Evolutionary conservation across 2,797 vertebrate species (phyloP).

Genomic region (Scolopax bukidnonensis): DNA sequence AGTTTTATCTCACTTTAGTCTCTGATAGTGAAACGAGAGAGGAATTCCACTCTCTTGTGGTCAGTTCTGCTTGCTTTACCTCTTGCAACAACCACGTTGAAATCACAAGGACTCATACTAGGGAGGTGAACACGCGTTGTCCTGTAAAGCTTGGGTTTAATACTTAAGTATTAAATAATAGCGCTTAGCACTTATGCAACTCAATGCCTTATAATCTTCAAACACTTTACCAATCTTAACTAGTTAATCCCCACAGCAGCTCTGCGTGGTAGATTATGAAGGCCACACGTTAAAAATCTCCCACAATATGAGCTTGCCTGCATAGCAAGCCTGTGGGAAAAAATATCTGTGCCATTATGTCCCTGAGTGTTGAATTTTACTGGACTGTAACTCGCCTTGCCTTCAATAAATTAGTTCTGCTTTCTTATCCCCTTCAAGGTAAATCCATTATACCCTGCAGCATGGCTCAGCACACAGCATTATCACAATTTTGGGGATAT

Average conservation of each 20-base stretch:
- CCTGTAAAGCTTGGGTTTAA: neutral
- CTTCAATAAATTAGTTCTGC: neutral
- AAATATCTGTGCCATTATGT: neutral
- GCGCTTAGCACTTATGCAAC: conserved; percentile 60
- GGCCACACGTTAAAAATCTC: neutral
- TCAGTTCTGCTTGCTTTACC: neutral
- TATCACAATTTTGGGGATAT: neutral
- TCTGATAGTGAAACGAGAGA: neutral
- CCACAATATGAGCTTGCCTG: neutral
- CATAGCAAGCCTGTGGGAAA: neutral
- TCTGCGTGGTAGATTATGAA: neutral
- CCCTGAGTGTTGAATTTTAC: neutral
- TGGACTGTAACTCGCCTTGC: neutral
- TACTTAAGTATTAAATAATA: conserved; percentile 53
- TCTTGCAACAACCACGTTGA: neutral
- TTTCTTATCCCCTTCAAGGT: neutral
- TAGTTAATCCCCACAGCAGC: conserved; percentile 34
- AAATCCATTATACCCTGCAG: neutral
- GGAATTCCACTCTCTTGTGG: neutral
- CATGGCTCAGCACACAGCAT: neutral
- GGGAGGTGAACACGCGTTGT: neutral
- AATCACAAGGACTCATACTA: neutral
- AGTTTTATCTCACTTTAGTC: neutral
- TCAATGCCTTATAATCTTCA: conserved; percentile 55
- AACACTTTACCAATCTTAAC: conserved; percentile 56